A percentile compares a stretch with the other conserved stretches of the same genome.
Evolutionary conservation across 2,113 vertebrate species (phyloP).

Genomic region (Pomatorhinus ruficollis): DNA sequence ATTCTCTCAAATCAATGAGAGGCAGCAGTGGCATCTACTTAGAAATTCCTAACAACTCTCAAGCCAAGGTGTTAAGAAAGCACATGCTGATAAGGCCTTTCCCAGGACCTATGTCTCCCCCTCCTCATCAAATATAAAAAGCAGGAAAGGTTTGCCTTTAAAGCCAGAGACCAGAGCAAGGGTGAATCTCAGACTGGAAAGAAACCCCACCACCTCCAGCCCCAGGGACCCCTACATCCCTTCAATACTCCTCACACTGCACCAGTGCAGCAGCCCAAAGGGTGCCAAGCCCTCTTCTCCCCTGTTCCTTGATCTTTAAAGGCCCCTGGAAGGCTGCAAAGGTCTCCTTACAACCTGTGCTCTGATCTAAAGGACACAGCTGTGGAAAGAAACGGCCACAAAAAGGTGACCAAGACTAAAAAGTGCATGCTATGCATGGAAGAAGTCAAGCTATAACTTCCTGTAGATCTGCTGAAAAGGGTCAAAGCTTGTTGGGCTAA

Average conservation of each 20-base stretch:
- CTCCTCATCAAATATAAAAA: neutral
- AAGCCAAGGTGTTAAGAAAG: neutral
- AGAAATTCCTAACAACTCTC: neutral
- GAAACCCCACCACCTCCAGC: neutral
- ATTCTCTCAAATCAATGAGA: neutral
- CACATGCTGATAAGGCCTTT: neutral
- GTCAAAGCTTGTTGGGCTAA: neutral
- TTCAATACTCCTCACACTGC: rapidly evolving
- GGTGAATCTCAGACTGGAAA: neutral
- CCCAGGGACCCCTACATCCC: neutral
- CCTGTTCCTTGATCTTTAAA: neutral
- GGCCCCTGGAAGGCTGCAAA: neutral
- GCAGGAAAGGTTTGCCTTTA: neutral
- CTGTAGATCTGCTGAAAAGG: neutral
- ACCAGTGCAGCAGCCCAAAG: neutral
- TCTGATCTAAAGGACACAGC: neutral
- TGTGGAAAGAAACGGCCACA: neutral
- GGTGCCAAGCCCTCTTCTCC: neutral
- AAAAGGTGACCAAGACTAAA: neutral
- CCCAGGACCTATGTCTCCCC: neutral
- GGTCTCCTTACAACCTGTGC: neutral
- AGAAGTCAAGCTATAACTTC: neutral
- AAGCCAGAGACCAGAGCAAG: neutral
- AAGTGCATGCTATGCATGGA: neutral
- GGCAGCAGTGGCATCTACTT: neutral